phyloP scores from a whole-genome alignment of 2,113 vertebrate genomes.

The Rhineura floridana region DNA sequence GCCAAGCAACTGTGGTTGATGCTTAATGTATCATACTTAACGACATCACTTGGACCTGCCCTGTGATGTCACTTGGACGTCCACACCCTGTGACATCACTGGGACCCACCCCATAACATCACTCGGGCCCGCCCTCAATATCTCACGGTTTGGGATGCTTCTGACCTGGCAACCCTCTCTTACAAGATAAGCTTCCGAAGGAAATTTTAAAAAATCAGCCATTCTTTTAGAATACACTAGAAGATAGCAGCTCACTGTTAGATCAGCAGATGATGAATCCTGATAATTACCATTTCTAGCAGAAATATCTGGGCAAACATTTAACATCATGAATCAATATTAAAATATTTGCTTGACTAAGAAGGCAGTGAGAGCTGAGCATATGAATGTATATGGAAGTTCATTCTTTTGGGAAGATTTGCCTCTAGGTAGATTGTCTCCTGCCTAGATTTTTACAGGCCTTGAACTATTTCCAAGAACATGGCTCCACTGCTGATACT shows the following conservation, averaged over 20 bases:
- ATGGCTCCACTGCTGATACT: not conserved
- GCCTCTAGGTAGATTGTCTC: not conserved
- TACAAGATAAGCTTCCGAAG: conserved; percentile 43
- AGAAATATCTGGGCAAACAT: conserved; percentile 10
- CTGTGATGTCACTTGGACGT: too few species aligned
- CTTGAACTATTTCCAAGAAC: not conserved
- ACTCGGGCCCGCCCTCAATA: too few species aligned
- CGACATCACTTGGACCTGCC: too few species aligned
- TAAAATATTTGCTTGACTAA: not conserved
- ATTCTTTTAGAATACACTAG: conserved; percentile 27
- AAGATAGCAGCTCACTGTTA: conserved; percentile 18
- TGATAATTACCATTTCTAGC: conserved; percentile 1
- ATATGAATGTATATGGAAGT: not conserved
- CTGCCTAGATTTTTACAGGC: not conserved
- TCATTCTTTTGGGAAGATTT: not conserved
- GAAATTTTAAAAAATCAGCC: conserved; percentile 46
- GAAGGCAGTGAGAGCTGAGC: not conserved
- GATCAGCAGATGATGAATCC: conserved; percentile 22
- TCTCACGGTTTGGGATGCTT: too few species aligned
- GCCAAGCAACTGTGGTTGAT: too few species aligned
- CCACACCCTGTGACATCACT: too few species aligned
- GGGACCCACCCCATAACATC: too few species aligned
- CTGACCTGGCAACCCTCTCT: too few species aligned
- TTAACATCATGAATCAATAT: not conserved
- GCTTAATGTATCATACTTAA: too few species aligned